phyloP scores from a whole-genome alignment of 2,888 invertebrate species.

The Itoplectis maculator region DNA sequence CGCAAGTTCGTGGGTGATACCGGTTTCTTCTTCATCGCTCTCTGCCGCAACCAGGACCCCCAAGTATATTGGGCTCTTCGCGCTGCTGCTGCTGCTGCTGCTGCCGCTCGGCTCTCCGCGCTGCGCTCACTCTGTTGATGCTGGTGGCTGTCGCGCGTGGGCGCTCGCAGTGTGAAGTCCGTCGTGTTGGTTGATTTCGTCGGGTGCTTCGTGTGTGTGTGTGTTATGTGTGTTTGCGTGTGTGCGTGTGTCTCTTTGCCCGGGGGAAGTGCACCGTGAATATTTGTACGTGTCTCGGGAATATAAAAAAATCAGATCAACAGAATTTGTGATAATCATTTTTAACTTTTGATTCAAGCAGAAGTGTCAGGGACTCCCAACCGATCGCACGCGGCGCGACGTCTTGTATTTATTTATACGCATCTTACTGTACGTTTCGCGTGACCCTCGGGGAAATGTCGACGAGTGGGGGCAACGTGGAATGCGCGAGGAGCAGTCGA shows the following conservation, averaged over 20 bases:
- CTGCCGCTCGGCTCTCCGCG: neutral
- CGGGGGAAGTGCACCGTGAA: neutral
- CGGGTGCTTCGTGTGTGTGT: too few relatives aligned
- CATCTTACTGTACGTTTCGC: conserved; percentile 58
- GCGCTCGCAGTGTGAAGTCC: conserved; percentile 31
- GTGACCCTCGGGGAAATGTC: conserved; percentile 59
- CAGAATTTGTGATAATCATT: neutral
- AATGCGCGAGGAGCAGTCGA: conserved; percentile 69
- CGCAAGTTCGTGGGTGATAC: conserved; percentile 64
- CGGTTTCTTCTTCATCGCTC: conserved; percentile 62
- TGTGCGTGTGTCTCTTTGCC: neutral
- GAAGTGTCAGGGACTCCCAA: conserved; percentile 9
- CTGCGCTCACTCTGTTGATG: neutral
- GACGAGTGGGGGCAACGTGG: conserved; percentile 69
- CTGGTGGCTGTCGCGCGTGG: conserved; percentile 35
- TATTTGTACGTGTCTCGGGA: neutral
- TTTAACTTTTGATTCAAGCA: conserved; percentile 18
- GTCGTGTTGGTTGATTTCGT: conserved; percentile 9
- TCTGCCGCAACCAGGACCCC: conserved; percentile 62
- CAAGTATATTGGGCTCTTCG: conserved; percentile 60
- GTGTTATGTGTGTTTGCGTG: neutral
- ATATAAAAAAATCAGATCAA: neutral
- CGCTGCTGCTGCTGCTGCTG: conserved; percentile 19
- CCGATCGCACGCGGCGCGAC: conserved; percentile 7
- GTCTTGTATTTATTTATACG: conserved; percentile 31